phyloP scores from a whole-genome alignment of 1,140 invertebrate species.

The Hermetia illucens region DNA sequence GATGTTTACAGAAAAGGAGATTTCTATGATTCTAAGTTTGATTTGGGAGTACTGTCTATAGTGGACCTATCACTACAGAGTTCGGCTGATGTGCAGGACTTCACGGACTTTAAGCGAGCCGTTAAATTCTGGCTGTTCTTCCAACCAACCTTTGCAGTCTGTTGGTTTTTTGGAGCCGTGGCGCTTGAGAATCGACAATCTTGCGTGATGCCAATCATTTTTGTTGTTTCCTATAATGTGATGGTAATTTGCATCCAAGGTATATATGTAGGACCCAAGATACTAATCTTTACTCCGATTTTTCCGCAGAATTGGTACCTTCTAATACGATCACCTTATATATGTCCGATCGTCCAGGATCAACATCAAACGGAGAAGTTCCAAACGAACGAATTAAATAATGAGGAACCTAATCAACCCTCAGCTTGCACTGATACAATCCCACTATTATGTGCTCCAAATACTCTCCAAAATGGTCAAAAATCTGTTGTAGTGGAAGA shows the following conservation, averaged over 20 bases:
- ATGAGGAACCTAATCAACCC: conserved; percentile 2
- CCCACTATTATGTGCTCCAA: conserved; percentile 4
- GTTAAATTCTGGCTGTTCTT: conserved; percentile 35
- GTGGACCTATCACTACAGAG: conserved; percentile 21
- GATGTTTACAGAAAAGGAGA: not conserved
- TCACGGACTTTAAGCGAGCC: conserved; percentile 6
- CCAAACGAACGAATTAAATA: not conserved
- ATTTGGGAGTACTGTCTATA: conserved; percentile 25
- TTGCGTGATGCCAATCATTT: conserved; percentile 43
- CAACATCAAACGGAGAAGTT: conserved; percentile 1
- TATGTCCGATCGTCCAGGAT: conserved; percentile 4
- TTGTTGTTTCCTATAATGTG: conserved; percentile 34
- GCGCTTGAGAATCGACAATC: conserved; percentile 51
- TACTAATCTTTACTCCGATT: not conserved
- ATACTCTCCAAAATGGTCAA: not conserved
- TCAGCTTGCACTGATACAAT: conserved; percentile 3
- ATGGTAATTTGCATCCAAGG: conserved; percentile 31
- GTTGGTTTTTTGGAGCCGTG: conserved; percentile 55
- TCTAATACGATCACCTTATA: conserved; percentile 2
- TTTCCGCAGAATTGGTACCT: conserved; percentile 7
- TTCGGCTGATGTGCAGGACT: conserved; percentile 8
- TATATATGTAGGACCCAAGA: not conserved
- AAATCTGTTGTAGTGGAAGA: conserved; percentile 3
- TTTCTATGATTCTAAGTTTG: conserved; percentile 9
- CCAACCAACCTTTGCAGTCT: conserved; percentile 43